Base-by-base conservation (phyloP, 1,140 invertebrate species). In the Meloidogyne exigua region DNA sequence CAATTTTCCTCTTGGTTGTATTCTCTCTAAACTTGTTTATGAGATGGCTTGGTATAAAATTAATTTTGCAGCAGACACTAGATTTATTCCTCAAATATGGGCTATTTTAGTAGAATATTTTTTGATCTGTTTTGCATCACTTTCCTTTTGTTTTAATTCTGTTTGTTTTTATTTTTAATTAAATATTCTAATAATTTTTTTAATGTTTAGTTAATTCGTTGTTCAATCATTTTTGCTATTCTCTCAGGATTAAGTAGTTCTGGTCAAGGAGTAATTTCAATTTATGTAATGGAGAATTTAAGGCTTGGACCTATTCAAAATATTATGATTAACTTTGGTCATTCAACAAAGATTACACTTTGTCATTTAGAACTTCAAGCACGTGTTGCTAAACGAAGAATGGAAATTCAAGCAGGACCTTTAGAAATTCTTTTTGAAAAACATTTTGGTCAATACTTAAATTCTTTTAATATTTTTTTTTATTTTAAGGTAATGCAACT, bases 141-240 rank as follows among this genome's bases (percentile, higher is more conserved):
- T 82, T 25, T 26, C 81, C 15, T 81, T 77, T 67, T 68, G 76
- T 13, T 65, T 82, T 23, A 83, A 69, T 76, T 77, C 80, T 13
- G 81, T 81, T 63, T 12, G 25, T 57, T 28, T 49, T 28, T 13
- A 21, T 9, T 57, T 28, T 12, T 12, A 21, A 70, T 9, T 18
- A 62, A n/a, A 13, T 23, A 26, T 57, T 11, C 1, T 15, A 7
- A 28, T 21, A 15, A 42, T 44, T 72, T 65, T 12, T 42, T 82
- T n/a, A n/a, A n/a, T n/a, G n/a, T 79, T 79, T 32, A 80, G 79
- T 66, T 81, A n/a, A 76, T 81, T 49, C 80, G 80, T 36, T 76
- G 75, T 42, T 79, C 80, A 67, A 44, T 75, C 23, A 69, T 78
- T 23, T 81, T 80, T 72, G 65, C 77, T 15, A 36, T 44, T 44